phyloP scores from a whole-genome alignment of 1,140 invertebrate genomes.

The Euborellia annulipes region DNA sequence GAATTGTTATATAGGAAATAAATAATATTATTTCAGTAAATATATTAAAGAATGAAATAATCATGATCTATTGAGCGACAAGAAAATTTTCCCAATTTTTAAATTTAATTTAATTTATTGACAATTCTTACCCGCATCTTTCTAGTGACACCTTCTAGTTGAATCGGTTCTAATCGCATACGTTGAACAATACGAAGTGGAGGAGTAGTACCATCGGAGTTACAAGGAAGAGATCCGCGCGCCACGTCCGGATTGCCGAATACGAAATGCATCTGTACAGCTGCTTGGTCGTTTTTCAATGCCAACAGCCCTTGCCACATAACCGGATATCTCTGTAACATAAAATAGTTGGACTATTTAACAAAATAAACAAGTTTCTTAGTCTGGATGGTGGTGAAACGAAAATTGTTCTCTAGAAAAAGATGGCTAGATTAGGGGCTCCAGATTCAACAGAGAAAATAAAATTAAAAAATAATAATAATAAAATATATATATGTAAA shows the following conservation, averaged over 20 bases:
- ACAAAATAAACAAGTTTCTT: no score
- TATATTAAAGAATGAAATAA: no score
- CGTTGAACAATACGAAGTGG: slow-evolving; percentile 84
- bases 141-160: slow-evolving; percentile 85
- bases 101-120: background rate
- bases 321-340: slow-evolving; percentile 65
- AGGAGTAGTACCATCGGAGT: slow-evolving; percentile 62
- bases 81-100: no score
- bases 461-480: no score
- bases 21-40: no score
- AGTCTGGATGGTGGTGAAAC: no score
- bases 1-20: no score
- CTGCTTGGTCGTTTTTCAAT: slow-evolving; percentile 89
- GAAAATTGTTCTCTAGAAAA: no score
- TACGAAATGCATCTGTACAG: slow-evolving; percentile 96
- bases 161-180: slow-evolving; percentile 86
- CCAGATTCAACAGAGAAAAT: no score
- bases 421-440: no score
- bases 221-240: slow-evolving; percentile 59
- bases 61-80: no score
- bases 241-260: slow-evolving; percentile 81
- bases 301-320: slow-evolving; percentile 94
- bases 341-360: slow-evolving; percentile 10
- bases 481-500: no score
- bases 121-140: slow-evolving; percentile 74